Evolutionary conservation across 2,113 vertebrate species (phyloP), one percentile per base, ranked within the genome.

Genomic region (Takifugu flavidus): DNA sequence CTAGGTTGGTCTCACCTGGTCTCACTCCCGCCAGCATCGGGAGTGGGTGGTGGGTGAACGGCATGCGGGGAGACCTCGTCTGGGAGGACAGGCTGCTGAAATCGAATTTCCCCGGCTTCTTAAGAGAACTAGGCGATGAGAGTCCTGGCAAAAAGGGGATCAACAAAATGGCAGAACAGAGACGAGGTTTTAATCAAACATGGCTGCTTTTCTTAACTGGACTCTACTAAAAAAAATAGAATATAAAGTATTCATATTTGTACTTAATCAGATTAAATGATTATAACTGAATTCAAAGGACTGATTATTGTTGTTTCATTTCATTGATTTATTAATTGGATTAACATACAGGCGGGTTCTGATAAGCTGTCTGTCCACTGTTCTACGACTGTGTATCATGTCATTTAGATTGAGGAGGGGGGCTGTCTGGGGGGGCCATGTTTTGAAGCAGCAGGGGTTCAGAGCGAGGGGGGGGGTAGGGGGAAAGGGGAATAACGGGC

Each of bases 101-200:
- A 91, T 95, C 94, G 90, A 93, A 91, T 90, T 95, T 95, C 90
- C 93, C 93, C 88, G 93, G 90, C 92, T 95, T 95, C 93, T 94
- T 95, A 92, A 94, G 92, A 92, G 95, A 95, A 93, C 94, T 92
- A 89, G 94, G 94, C 88, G 91, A 90, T 61, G 91, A 90, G 85
- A 93, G 90, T 92, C 95, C 94, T 96, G 92, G 89, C 89, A 89
- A 93, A 92, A 89, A 93, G 91, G 90, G 90, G 90, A 94, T 91
- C 91, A 92, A 93, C 92, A 90, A 70, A 91, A 89, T 91, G 89
- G 90, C 87, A 92, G 87, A 91, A 91, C 87, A 92, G 87, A 91
- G 86, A 92, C 87, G 82, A 86, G 88, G 89, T 79, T 92, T 92
- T 91, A 92, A 91, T 91, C 82, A 90, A 84, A 88, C 84, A 89